phyloP scores from a whole-genome alignment of 2,888 invertebrate species.

The Drosophila neoperkinsi region DNA sequence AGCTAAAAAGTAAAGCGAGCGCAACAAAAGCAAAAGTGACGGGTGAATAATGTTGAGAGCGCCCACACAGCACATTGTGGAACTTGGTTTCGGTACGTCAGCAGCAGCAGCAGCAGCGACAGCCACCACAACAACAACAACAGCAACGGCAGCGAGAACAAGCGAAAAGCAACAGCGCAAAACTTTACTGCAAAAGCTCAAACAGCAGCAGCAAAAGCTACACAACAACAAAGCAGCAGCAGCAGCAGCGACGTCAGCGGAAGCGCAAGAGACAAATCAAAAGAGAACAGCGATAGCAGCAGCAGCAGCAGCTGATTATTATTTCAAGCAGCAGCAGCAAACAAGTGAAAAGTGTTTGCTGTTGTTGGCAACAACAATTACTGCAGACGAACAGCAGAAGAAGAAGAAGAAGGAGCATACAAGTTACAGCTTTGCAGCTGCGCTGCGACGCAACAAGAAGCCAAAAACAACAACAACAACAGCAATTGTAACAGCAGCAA shows the following conservation, averaged over 20 bases:
- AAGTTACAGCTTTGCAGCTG: slow-evolving; percentile 72
- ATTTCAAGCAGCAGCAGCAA: slow-evolving; percentile 51
- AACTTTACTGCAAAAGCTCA: slow-evolving; percentile 63
- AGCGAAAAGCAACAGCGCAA: slow-evolving; percentile 57
- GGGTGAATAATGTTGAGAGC: slow-evolving; percentile 86
- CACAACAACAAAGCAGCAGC: slow-evolving; percentile 27
- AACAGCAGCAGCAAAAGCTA: slow-evolving; percentile 65
- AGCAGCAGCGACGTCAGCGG: slow-evolving; percentile 37
- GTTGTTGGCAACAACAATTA: slow-evolving; percentile 52
- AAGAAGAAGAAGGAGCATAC: slow-evolving; percentile 71
- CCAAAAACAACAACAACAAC: slow-evolving; percentile 65
- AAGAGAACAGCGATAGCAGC: slow-evolving; percentile 53
- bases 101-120: slow-evolving; percentile 50
- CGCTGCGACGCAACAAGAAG: slow-evolving; percentile 76
- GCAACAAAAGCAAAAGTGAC: slow-evolving; percentile 69
- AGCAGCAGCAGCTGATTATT: slow-evolving; percentile 58
- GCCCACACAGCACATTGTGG: slow-evolving; percentile 85
- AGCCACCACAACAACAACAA: slow-evolving; percentile 42
- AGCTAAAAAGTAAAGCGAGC: slow-evolving; percentile 43
- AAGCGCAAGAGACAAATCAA: slow-evolving; percentile 49
- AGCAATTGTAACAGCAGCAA: slow-evolving; percentile 16
- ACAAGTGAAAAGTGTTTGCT: slow-evolving; percentile 64
- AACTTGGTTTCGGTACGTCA: slow-evolving; percentile 83
- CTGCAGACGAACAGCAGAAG: slow-evolving; percentile 41
- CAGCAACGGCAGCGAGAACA: slow-evolving; percentile 33